These are phyloP conservation scores for Sturmia bella DNA, from an alignment of 2,888 invertebrate species.

Conservation along the genomic window DNA sequence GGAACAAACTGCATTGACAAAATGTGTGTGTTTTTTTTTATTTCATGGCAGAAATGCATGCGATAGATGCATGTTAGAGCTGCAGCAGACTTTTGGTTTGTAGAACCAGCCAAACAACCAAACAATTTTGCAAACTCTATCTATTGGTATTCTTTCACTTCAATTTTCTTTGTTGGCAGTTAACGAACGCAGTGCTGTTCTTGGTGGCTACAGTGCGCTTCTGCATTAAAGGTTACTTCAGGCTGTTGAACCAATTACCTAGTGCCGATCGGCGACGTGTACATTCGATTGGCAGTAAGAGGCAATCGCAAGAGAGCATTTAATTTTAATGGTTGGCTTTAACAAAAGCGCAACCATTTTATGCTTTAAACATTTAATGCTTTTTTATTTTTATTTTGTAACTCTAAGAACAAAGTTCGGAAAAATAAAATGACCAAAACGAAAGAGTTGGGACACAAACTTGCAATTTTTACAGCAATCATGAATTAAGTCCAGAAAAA, in stretches of 20 bases:
- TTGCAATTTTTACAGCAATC: not conserved
- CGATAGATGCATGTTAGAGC: slow-evolving; percentile 54
- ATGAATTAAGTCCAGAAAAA: too few relatives aligned
- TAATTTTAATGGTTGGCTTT: slow-evolving; percentile 16
- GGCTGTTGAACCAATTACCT: slow-evolving; percentile 82
- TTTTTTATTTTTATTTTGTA: too few relatives aligned
- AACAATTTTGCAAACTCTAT: slow-evolving; percentile 22
- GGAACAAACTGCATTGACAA: slow-evolving; percentile 10
- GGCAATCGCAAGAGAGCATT: slow-evolving; percentile 25
- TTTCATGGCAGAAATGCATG: slow-evolving; percentile 41
- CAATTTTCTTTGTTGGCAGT: slow-evolving; percentile 25
- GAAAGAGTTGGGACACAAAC: slow-evolving; percentile 65
- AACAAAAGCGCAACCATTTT: not conserved
- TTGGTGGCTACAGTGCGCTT: slow-evolving; percentile 48
- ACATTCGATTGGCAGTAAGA: slow-evolving; percentile 50
- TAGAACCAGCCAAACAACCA: slow-evolving; percentile 47
- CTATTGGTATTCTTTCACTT: slow-evolving; percentile 10
- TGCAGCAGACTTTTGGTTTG: slow-evolving; percentile 46
- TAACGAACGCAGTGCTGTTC: slow-evolving; percentile 24
- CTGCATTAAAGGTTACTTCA: slow-evolving; percentile 76
- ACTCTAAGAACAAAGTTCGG: too few relatives aligned
- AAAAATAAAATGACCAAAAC: too few relatives aligned
- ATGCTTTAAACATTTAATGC: too few relatives aligned
- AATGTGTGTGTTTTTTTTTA: slow-evolving; percentile 7
- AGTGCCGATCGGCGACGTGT: slow-evolving; percentile 74